Percentiles rank a stretch among this genome's conserved stretches.
phyloP scores from a whole-genome alignment of 2,797 vertebrate genomes.

The Macrochelys suwanniensis region DNA sequence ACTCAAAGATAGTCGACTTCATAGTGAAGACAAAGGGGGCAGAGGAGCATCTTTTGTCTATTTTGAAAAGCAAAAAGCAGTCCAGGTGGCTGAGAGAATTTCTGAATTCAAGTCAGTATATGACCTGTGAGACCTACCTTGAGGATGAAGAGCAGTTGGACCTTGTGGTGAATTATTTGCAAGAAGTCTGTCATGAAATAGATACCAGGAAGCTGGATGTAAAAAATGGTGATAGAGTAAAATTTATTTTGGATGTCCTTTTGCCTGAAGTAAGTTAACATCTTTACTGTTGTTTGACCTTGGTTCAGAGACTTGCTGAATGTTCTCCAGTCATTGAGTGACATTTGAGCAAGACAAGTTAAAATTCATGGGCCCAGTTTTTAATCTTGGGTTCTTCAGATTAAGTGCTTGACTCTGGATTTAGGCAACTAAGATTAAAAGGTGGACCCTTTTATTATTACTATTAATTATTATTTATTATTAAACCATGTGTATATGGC shows the following conservation, averaged over 20 bases:
- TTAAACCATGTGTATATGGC: fast-evolving
- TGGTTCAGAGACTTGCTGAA: fast-evolving
- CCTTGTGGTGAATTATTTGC: constrained; percentile 88
- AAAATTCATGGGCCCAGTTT: neutral
- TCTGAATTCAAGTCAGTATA: constrained; percentile 73
- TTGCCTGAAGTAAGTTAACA: constrained; percentile 89
- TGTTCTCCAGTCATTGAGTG: neutral
- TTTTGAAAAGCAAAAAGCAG: constrained; percentile 84
- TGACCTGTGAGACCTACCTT: constrained; percentile 87
- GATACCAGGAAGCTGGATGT: constrained; percentile 57
- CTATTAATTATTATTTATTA: neutral
- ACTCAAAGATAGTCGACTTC: constrained; percentile 91
- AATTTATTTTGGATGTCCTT: constrained; percentile 92
- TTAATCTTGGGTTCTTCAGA: too few relatives aligned
- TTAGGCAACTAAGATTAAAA: fast-evolving
- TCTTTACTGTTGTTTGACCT: fast-evolving
- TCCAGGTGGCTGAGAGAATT: constrained; percentile 91
- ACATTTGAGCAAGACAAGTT: neutral
- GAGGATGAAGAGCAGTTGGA: constrained; percentile 93
- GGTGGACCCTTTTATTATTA: neutral
- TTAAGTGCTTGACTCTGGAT: fast-evolving
- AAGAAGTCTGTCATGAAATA: constrained; percentile 79
- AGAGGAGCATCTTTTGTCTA: constrained; percentile 87
- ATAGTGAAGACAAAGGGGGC: constrained; percentile 90
- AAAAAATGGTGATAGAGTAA: constrained; percentile 81